Evolutionary conservation across 2,113 vertebrate species (phyloP), one percentile per base, ranked within the genome.

Genomic region (Calyptommatus sinebrachiatus): DNA sequence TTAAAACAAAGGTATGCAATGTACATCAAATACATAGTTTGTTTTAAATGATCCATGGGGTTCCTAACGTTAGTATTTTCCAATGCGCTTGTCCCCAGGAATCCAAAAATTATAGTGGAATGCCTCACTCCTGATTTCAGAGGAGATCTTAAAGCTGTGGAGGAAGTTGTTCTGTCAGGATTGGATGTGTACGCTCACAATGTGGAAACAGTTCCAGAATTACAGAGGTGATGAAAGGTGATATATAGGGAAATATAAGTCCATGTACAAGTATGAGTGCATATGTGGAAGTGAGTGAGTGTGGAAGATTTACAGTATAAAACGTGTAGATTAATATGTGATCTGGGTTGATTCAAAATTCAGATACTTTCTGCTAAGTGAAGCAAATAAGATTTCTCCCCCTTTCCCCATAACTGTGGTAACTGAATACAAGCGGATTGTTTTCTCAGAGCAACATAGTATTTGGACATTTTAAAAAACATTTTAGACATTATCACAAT

Each of bases 71-170:
- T 20, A 41, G 4, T 53, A 20, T n/a, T 67, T 69, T 24, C 73
- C 50, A 35, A 4, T 22, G n/a, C 48, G 72, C 48, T 78, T 29
- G 60, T 81, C 70, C 48, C 41, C 82, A 99, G 98, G 91, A 97
- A 95, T 71, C 50, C 96, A 11, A 92, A 92, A 71, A 97, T 99
- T 84, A 88, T 99, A 69, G 96, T 99, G 24, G 98, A 99, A 85
- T 99, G 98, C 86, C 92, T 99, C n/a, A 99, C 98, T 0, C 97
- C 98, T 41, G 98, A 99, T 91, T 99, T 99, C 62, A 93, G 97
- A 48, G 98, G 98, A 1, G 96, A 99, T 85, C 94, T 98, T 10
- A 83, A 87, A 26, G 96, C 98, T 0, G 95, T 99, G 74, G 97
- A 96, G 90, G 97, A 93, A 68, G 95, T 99, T 0, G 94, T 95